phyloP scores from a whole-genome alignment of 2,888 invertebrate genomes.

The Andricus quercusramuli region DNA sequence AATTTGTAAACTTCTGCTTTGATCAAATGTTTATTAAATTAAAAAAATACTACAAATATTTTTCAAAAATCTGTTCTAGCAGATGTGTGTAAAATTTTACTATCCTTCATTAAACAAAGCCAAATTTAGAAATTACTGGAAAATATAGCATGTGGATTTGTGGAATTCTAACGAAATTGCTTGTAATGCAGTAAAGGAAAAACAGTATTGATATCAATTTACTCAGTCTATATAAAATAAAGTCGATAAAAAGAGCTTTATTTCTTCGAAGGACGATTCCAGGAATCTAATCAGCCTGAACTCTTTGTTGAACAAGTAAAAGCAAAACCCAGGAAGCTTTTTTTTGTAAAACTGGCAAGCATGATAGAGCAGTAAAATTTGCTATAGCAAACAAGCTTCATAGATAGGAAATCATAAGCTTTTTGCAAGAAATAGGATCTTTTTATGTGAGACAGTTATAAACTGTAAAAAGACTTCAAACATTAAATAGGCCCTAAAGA shows the following conservation, averaged over 20 bases:
- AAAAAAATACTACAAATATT: too few relatives aligned
- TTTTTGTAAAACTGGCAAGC: neutral
- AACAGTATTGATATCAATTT: neutral
- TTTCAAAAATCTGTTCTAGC: too few relatives aligned
- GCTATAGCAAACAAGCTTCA: slow-evolving; percentile 5
- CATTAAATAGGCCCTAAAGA: neutral
- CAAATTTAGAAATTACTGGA: too few relatives aligned
- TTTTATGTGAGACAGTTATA: neutral
- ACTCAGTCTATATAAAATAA: neutral
- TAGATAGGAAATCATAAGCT: slow-evolving; percentile 12
- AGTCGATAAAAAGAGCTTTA: neutral
- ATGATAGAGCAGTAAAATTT: slow-evolving; percentile 3
- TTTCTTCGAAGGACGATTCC: neutral
- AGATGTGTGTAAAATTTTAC: too few relatives aligned
- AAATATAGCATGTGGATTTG: too few relatives aligned
- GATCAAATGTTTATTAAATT: too few relatives aligned
- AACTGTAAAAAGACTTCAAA: slow-evolving; percentile 2
- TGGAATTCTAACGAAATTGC: neutral
- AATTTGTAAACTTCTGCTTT: too few relatives aligned
- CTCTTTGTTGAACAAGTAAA: neutral
- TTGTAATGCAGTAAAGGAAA: neutral
- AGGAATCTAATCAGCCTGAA: neutral
- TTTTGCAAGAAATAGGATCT: slow-evolving; percentile 4
- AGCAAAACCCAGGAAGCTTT: neutral
- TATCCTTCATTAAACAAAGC: too few relatives aligned